Evolutionary conservation across 2,113 vertebrate genomes (phyloP), one percentile per base, ranked within the genome.

Genomic region (Poeciliopsis retropinna): DNA sequence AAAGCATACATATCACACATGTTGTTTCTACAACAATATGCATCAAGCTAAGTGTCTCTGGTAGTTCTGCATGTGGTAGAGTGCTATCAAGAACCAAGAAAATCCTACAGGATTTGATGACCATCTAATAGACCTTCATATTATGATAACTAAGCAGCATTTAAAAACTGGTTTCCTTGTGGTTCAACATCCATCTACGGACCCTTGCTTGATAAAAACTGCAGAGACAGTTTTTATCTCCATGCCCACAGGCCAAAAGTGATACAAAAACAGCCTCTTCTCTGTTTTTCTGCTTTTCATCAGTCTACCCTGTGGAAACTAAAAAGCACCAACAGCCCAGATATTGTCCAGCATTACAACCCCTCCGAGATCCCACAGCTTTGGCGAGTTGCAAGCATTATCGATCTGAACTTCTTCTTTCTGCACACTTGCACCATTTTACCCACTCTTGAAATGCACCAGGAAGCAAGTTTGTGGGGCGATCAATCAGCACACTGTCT

Each of bases 401-500:
- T 89, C 11, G 51, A 87, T 72, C 64, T 29, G 1, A 17, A 80
- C 57, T 5, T 28, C 73, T 51, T 72, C 44, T 67, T 70, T 64
- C 63, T 76, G 82, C 70, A 75, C 54, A 79, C 62, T 76, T 85
- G 72, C 78, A 37, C 47, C 41, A 77, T 73, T 72, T 14, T n/a
- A 60, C 34, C 57, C 30, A 8, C 64, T 69, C 30, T 64, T 62
- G 57, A 82, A 89, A 87, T 12, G 85, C 64, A 84, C 7, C 28
- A 88, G 70, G 82, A 78, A 78, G 77, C 77, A 28, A 67, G 69
- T 81, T 83, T 86, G 73, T 74, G 75, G 87, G 78, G 61, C 83
- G 85, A 78, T 90, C 84, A 85, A 81, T 89, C 74, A 34, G 81
- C 84, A 88, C 72, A 73, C 27, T 64, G 70, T 77, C 60, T 79